These are phyloP conservation scores for Vespertilio murinus DNA, from an alignment of 2,797 vertebrate species.

Conservation along the genomic window DNA sequence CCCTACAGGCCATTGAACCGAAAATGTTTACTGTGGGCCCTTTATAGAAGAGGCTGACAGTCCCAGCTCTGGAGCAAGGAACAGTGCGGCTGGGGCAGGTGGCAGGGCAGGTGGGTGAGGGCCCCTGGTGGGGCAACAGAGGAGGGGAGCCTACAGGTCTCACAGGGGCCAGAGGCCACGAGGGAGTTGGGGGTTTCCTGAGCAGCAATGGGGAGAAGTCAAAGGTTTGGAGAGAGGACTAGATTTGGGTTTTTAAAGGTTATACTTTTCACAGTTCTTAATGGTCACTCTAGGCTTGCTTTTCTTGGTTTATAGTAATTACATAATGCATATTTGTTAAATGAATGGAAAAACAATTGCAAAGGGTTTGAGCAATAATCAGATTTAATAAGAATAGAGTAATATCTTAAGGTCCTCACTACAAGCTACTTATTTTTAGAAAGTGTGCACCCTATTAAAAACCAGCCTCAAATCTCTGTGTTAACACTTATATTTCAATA, in stretches of 20 bases:
- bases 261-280: no score
- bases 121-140: no score
- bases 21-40: not conserved
- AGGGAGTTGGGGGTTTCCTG: not conserved
- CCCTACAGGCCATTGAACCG: not conserved
- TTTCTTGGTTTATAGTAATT: not conserved
- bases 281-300: not conserved
- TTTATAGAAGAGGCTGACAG: not conserved
- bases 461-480: no score
- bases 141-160: not conserved
- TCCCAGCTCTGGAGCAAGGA: not conserved
- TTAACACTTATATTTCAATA: not conserved
- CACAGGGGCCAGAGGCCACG: rapidly evolving
- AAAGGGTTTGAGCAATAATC: not conserved
- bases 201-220: not conserved
- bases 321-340: not conserved
- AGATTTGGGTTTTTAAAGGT: not conserved
- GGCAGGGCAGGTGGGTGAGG: not conserved
- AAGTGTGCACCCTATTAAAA: not conserved
- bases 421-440: not conserved
- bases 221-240: no score
- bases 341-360: not conserved
- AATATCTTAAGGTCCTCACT: no score
- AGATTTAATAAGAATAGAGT: no score
- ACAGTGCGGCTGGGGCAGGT: not conserved